These are phyloP conservation scores for Brienomyrus brachyistius DNA, from an alignment of 2,113 vertebrate genomes.

Conservation along the genomic window DNA sequence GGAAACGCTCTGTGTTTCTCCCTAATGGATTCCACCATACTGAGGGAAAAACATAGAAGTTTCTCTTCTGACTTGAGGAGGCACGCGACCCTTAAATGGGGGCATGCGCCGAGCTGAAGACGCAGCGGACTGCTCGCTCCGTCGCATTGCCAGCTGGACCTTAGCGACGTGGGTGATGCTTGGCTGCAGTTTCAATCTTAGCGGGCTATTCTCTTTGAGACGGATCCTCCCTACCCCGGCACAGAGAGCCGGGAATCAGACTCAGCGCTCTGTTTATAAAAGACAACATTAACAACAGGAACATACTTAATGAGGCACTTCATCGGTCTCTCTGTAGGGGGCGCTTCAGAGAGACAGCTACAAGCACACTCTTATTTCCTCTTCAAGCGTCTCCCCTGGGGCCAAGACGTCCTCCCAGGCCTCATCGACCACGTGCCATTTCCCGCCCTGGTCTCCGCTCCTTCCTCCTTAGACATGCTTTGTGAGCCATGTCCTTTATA, in stretches of 20 bases:
- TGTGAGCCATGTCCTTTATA: background rate
- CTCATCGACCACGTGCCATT: slow-evolving; percentile 13
- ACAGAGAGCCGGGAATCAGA: background rate
- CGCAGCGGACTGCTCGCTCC: background rate
- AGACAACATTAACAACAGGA: background rate
- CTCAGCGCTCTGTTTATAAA: background rate
- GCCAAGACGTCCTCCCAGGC: background rate
- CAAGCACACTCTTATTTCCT: slow-evolving; percentile 9
- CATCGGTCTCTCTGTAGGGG: background rate
- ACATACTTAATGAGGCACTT: background rate
- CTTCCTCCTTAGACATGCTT: background rate
- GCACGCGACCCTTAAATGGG: background rate
- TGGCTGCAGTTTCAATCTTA: background rate
- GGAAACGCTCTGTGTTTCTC: background rate
- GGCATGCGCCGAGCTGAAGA: background rate
- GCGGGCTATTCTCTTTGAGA: background rate
- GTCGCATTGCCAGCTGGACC: background rate
- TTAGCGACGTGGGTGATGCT: background rate
- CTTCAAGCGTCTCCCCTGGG: background rate
- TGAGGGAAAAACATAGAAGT: background rate
- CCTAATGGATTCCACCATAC: background rate
- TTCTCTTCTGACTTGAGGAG: background rate
- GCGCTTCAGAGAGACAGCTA: background rate
- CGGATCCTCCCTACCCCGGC: background rate
- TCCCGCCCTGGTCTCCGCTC: background rate